Conservation (phyloP, 2,113 vertebrate genomes). For the Oenanthe melanoleuca region DNA sequence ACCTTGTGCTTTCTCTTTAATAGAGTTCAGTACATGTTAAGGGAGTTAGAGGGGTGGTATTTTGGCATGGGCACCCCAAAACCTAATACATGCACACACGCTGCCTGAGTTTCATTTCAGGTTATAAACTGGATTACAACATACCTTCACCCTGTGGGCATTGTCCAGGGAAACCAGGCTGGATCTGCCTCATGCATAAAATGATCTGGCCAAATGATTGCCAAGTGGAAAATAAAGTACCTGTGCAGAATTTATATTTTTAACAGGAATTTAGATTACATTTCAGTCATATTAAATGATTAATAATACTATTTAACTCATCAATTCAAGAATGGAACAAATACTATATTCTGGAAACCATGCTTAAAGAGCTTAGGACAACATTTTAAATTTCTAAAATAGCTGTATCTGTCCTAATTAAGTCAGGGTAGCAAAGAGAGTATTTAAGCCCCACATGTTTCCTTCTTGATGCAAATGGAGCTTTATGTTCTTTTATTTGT, state of each 20-base stretch:
- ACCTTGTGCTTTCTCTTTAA: background rate
- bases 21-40: background rate
- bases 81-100: background rate
- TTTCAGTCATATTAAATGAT: background rate
- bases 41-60: background rate
- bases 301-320: background rate
- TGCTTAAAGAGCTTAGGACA: background rate
- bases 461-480: conserved; percentile 37
- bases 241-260: background rate
- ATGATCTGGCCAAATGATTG: background rate
- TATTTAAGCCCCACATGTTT: conserved; percentile 4
- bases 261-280: background rate
- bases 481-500: conserved; percentile 46
- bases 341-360: background rate
- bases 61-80: background rate
- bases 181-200: background rate
- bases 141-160: background rate
- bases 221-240: background rate
- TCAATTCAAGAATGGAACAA: background rate
- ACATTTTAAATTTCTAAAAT: background rate
- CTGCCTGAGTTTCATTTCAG: conserved; percentile 26
- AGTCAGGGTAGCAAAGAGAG: background rate
- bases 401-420: background rate
- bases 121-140: conserved; percentile 57
- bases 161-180: conserved; percentile 39